These are phyloP conservation scores for Odobenus rosmarus DNA, from an alignment of 2,113 vertebrate genomes.

Conservation along the genomic window DNA sequence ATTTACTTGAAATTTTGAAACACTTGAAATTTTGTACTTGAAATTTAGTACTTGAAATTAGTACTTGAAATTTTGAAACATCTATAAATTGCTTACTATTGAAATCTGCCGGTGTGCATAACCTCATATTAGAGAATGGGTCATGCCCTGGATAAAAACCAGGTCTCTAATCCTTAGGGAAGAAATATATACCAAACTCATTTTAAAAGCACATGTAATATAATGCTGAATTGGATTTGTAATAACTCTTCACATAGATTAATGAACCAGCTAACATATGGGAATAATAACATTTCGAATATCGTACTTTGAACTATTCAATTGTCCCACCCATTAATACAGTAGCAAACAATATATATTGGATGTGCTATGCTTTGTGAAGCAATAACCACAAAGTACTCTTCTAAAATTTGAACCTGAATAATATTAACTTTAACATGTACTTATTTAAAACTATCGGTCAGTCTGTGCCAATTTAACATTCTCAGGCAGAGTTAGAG, in stretches of 20 bases:
- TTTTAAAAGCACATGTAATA: slow-evolving; percentile 58
- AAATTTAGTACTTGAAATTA: slow-evolving; percentile 8
- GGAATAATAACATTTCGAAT: slow-evolving; percentile 58
- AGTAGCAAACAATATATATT: slow-evolving; percentile 17
- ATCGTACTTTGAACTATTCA: slow-evolving; percentile 30
- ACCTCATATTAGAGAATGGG: neutral
- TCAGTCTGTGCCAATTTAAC: neutral
- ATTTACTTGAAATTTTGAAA: slow-evolving; percentile 41
- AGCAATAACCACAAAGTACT: neutral
- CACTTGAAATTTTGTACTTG: neutral
- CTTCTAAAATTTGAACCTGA: neutral
- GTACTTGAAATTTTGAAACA: slow-evolving; percentile 19
- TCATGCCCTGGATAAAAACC: neutral
- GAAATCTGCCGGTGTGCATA: neutral
- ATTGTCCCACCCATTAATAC: neutral
- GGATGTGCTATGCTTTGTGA: neutral
- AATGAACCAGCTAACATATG: slow-evolving; percentile 62
- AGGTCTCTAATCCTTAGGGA: slow-evolving; percentile 17
- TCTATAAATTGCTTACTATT: slow-evolving; percentile 35
- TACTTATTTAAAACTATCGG: neutral
- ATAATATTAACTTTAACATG: slow-evolving; percentile 21
- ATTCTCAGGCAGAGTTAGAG: neutral
- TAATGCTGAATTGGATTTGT: slow-evolving; percentile 61
- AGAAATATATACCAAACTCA: slow-evolving; percentile 54
- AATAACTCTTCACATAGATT: slow-evolving; percentile 68